Percentiles rank a stretch among this genome's conserved stretches.
Evolutionary conservation across 2,888 invertebrate genomes (phyloP).

Genomic region (Meiosimyza decipiens): DNA sequence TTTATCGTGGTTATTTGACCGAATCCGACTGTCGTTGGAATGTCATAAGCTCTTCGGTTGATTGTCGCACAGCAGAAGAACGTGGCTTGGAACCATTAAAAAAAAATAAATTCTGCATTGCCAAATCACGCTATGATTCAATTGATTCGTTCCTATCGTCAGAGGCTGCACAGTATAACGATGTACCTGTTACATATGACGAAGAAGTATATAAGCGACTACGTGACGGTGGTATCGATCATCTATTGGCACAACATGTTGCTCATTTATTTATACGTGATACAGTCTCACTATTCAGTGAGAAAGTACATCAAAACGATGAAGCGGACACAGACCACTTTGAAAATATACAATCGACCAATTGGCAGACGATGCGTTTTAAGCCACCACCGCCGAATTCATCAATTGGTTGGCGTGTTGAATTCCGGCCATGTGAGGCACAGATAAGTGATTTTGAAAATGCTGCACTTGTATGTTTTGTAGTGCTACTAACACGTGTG

Average conservation of each 20-base stretch:
- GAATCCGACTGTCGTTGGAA: slow-evolving; percentile 99
- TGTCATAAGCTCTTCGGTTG: slow-evolving; percentile 94
- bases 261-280: slow-evolving; percentile 99
- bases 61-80: slow-evolving; percentile 94
- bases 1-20: slow-evolving; percentile 92
- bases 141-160: slow-evolving; percentile 96
- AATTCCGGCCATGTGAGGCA: slow-evolving; percentile 98
- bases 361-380: slow-evolving; percentile 99
- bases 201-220: slow-evolving; percentile 84
- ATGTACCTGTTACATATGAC: slow-evolving; percentile 91
- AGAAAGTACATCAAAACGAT: slow-evolving; percentile 95
- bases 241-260: slow-evolving; percentile 91
- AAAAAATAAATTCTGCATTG: slow-evolving; percentile 83
- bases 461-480: slow-evolving; percentile 97
- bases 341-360: slow-evolving; percentile 99
- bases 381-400: slow-evolving; percentile 98
- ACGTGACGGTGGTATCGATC: slow-evolving; percentile 89
- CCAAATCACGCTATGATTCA: slow-evolving; percentile 96
- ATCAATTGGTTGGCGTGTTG: slow-evolving; percentile 98
- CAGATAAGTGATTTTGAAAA: slow-evolving; percentile 99
- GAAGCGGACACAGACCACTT: slow-evolving; percentile 96
- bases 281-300: slow-evolving; percentile 93
- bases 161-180: slow-evolving; percentile 91
- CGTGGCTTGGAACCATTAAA: slow-evolving; percentile 80
- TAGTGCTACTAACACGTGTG: slow-evolving; percentile 95